phyloP scores from a whole-genome alignment of 2,888 invertebrate species.

The Ctena decussata region DNA sequence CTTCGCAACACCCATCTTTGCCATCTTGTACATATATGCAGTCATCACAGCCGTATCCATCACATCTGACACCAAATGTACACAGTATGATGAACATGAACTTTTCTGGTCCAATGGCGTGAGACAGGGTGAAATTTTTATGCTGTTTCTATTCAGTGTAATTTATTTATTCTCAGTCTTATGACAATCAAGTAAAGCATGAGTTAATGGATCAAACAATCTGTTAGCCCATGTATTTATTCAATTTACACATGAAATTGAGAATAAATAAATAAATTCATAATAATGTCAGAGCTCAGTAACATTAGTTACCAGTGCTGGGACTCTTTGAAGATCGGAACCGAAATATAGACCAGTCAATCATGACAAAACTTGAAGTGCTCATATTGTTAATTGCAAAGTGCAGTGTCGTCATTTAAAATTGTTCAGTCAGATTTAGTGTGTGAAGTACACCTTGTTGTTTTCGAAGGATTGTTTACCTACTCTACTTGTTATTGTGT shows the following conservation, averaged over 20 bases:
- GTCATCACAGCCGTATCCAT: slow-evolving; percentile 80
- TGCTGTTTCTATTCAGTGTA: slow-evolving; percentile 8
- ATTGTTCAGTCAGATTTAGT: neutral
- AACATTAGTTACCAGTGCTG: neutral
- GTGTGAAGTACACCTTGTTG: neutral
- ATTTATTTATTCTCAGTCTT: too few relatives aligned
- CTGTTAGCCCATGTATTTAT: too few relatives aligned
- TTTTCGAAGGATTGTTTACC: neutral
- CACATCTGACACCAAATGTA: slow-evolving; percentile 79
- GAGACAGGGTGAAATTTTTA: slow-evolving; percentile 48
- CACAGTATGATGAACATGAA: slow-evolving; percentile 84
- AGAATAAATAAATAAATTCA: too few relatives aligned
- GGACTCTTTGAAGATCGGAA: neutral
- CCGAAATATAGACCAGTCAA: neutral
- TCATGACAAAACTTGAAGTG: slow-evolving; percentile 19
- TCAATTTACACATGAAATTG: too few relatives aligned
- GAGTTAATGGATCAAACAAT: too few relatives aligned
- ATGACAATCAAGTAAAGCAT: too few relatives aligned
- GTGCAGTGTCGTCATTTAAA: slow-evolving; percentile 15
- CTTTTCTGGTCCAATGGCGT: slow-evolving; percentile 83
- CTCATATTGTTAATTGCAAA: slow-evolving; percentile 22
- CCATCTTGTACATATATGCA: slow-evolving; percentile 85
- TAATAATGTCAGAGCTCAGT: neutral
- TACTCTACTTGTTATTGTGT: too few relatives aligned
- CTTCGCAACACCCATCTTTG: slow-evolving; percentile 76